Percentiles rank a stretch among this genome's conserved stretches.
Conservation (phyloP, 2,888 invertebrate species). For the Oscheius sp. region DNA sequence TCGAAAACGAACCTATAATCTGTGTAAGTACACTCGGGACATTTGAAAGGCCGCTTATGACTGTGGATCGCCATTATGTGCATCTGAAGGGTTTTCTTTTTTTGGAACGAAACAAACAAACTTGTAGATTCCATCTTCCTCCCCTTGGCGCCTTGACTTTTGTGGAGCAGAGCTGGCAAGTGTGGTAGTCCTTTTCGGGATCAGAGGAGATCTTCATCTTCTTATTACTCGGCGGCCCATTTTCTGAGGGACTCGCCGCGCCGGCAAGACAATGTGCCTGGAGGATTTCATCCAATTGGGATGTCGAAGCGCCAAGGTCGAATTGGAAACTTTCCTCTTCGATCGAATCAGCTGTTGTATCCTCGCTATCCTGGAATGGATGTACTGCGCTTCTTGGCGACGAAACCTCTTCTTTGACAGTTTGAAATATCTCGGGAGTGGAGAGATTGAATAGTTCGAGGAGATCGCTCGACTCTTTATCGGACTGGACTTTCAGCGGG, state of each 20-base stretch:
- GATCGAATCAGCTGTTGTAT: slow-evolving; percentile 16
- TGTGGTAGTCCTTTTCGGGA: slow-evolving; percentile 38
- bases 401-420: neutral
- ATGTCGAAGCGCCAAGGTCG: neutral
- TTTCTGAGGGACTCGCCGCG: slow-evolving; percentile 2
- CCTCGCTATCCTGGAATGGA: slow-evolving; percentile 10
- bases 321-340: slow-evolving; percentile 7
- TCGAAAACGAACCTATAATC: slow-evolving; percentile 40
- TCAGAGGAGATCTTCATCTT: neutral
- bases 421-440: slow-evolving; percentile 6
- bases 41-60: slow-evolving; percentile 35
- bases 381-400: neutral
- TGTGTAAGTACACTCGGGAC: slow-evolving; percentile 36
- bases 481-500: slow-evolving; percentile 18
- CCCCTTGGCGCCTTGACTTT: slow-evolving; percentile 46
- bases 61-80: slow-evolving; percentile 51
- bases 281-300: slow-evolving; percentile 25
- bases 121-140: slow-evolving; percentile 48
- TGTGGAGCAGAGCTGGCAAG: slow-evolving; percentile 41
- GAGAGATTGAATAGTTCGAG: slow-evolving; percentile 19
- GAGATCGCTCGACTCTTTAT: slow-evolving; percentile 22
- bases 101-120: no score
- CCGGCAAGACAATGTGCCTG: slow-evolving; percentile 25
- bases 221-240: slow-evolving; percentile 14
- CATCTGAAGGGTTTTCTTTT: slow-evolving; percentile 24